These are phyloP conservation scores for Pimephales promelas DNA, from an alignment of 2,113 vertebrate species.

Conservation along the genomic window DNA sequence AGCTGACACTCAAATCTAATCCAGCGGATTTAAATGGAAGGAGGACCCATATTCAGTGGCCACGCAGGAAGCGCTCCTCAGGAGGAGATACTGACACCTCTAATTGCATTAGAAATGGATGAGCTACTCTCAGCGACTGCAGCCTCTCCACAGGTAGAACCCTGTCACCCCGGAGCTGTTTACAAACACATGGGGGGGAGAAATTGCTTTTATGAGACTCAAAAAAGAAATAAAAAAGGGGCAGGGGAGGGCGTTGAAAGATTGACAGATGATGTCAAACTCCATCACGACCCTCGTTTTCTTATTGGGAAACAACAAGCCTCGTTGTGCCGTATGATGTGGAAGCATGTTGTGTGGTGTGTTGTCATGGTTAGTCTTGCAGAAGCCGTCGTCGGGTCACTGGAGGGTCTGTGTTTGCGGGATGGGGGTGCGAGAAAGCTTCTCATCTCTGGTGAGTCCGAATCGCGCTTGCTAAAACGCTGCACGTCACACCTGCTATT, in stretches of 20 bases:
- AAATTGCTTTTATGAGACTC: conserved; percentile 17
- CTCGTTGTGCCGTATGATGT: background rate
- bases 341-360: background rate
- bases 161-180: conserved; percentile 17
- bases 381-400: conserved; percentile 2
- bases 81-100: conserved; percentile 49
- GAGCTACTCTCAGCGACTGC: conserved; percentile 39
- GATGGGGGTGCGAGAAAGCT: background rate
- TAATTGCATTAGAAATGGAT: conserved; percentile 57
- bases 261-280: conserved; percentile 5
- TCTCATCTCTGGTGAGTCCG: conserved; percentile 36
- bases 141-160: conserved; percentile 40
- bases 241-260: background rate
- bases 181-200: background rate
- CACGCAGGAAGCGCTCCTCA: conserved; percentile 29
- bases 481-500: conserved; percentile 45
- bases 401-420: background rate
- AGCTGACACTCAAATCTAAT: conserved; percentile 59
- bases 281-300: background rate
- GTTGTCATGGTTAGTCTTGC: conserved; percentile 4
- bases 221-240: conserved; percentile 16
- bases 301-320: conserved; percentile 3
- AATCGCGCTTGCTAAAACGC: conserved; percentile 44
- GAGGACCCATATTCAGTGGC: conserved; percentile 38
- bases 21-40: conserved; percentile 41